Conservation (phyloP, 2,113 vertebrate species). For the Sporophila hypoxantha region DNA sequence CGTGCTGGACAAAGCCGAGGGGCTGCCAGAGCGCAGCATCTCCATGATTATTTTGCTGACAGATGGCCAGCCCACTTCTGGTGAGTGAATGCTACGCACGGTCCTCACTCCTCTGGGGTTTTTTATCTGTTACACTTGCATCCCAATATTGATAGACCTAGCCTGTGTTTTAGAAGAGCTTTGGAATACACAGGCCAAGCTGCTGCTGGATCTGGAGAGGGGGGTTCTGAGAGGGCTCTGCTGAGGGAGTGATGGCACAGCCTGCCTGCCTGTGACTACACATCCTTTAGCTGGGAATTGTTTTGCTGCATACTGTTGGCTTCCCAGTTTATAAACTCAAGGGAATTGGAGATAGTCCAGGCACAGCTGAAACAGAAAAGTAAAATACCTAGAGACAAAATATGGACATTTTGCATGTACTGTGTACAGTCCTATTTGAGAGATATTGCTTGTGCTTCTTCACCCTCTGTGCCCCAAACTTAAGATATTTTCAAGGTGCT, state of each 20-base stretch:
- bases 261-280: background rate
- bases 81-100: constrained; percentile 47
- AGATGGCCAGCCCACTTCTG: constrained; percentile 85
- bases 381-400: background rate
- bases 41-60: constrained; percentile 89
- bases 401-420: background rate
- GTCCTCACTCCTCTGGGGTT: background rate
- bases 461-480: background rate
- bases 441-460: background rate
- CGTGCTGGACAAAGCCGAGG: constrained; percentile 57
- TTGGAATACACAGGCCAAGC: background rate
- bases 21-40: constrained; percentile 57
- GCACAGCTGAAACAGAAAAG: background rate
- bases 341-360: background rate
- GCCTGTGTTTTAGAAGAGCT: background rate
- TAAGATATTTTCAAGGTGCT: background rate
- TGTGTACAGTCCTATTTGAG: background rate
- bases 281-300: background rate
- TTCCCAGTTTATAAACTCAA: background rate
- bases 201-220: background rate
- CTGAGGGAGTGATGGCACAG: background rate
- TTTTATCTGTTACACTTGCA: background rate
- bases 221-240: background rate
- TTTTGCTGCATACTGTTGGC: background rate
- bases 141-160: background rate